Conservation (phyloP, 2,113 vertebrate genomes). For the Cyrtonyx montezumae region DNA sequence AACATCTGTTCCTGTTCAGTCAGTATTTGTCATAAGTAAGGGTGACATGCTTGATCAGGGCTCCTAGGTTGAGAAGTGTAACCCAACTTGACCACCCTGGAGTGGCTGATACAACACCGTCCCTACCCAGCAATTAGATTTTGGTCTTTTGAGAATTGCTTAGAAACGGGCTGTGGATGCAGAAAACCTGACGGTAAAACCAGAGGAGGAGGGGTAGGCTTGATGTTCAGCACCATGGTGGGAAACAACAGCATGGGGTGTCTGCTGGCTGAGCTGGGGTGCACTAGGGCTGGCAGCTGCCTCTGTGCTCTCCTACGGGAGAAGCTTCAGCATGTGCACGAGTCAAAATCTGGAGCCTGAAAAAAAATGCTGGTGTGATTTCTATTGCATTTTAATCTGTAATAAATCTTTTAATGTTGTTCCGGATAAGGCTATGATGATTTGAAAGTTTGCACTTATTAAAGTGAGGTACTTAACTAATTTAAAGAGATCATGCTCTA, state of each 20-base stretch:
- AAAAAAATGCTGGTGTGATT: constrained; percentile 19
- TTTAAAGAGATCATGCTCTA: constrained; percentile 8
- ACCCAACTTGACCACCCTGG: background rate
- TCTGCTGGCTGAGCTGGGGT: background rate
- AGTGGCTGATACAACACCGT: background rate
- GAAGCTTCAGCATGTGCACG: background rate
- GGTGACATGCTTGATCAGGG: background rate
- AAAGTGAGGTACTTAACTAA: constrained; percentile 30
- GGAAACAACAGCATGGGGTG: background rate
- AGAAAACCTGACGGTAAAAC: background rate
- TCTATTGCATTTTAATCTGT: constrained; percentile 61
- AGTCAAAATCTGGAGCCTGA: constrained; percentile 14
- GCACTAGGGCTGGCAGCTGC: background rate
- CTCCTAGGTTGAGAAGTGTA: background rate
- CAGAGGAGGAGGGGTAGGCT: background rate
- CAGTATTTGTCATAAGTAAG: background rate
- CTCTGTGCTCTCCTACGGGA: background rate
- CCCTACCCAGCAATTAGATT: background rate
- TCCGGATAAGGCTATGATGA: constrained; percentile 24
- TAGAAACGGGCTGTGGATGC: background rate
- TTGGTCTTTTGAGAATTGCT: background rate
- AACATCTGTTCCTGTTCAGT: constrained; percentile 18
- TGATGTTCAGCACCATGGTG: constrained; percentile 2
- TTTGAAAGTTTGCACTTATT: constrained; percentile 43
- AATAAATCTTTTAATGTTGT: constrained; percentile 43